phyloP scores from a whole-genome alignment of 2,113 vertebrate genomes.

The Percopsis transmontana region DNA sequence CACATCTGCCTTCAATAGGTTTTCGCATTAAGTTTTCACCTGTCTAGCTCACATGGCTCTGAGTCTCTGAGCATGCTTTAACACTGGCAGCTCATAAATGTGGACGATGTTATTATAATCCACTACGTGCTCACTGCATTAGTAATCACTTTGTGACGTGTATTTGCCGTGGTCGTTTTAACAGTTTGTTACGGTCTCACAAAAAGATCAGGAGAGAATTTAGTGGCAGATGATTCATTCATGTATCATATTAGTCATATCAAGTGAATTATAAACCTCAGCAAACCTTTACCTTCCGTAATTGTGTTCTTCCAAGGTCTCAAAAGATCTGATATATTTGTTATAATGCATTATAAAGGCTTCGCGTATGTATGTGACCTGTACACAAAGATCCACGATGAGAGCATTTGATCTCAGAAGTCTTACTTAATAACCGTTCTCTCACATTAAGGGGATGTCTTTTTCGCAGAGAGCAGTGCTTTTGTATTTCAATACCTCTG shows the following conservation, averaged over 20 bases:
- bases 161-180: not conserved
- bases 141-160: not conserved
- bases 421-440: not conserved
- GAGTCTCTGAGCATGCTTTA: not conserved
- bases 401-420: not conserved
- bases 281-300: no score
- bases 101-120: not conserved
- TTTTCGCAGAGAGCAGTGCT: conserved; percentile 5
- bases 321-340: not conserved
- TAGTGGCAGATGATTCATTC: no score
- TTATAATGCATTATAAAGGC: not conserved
- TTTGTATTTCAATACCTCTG: conserved; percentile 24
- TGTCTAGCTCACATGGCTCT: not conserved
- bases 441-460: conserved; percentile 12
- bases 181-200: no score
- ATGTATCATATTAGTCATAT: not conserved
- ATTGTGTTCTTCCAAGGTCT: no score
- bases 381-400: not conserved
- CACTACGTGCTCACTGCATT: not conserved
- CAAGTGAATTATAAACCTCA: not conserved
- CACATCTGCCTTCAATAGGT: not conserved
- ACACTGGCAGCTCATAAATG: not conserved
- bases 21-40: not conserved
- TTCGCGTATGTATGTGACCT: not conserved
- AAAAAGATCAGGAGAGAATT: no score